Conservation (phyloP, 2,888 invertebrate genomes). For the Rhaphigaster nebulosa region DNA sequence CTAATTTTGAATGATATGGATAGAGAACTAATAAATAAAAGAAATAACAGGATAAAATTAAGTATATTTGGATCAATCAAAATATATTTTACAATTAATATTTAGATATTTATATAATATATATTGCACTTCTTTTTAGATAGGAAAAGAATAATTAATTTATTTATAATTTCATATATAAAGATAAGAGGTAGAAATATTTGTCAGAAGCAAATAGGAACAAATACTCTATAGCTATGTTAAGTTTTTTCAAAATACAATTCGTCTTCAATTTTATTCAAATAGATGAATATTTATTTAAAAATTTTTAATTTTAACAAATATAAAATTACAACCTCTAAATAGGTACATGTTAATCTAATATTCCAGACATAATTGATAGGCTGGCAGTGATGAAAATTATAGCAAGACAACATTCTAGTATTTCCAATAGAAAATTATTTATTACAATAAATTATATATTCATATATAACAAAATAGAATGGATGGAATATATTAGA, state of each 20-base stretch:
- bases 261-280: conserved; percentile 3
- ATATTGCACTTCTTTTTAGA: conserved; percentile 18
- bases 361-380: conserved; percentile 32
- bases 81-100: conserved; percentile 38
- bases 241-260: neutral
- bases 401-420: neutral
- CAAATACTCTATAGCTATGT: neutral
- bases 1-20: neutral
- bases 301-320: neutral
- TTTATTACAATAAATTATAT: conserved; percentile 5
- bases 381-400: conserved; percentile 43
- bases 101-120: conserved; percentile 31
- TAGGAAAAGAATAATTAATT: conserved; percentile 18
- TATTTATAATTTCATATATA: neutral
- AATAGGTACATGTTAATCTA: neutral
- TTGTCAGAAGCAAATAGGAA: conserved; percentile 34
- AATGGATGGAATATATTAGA: conserved; percentile 41
- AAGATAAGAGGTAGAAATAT: conserved; percentile 42
- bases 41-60: neutral
- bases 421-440: neutral
- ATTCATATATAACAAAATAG: conserved; percentile 24
- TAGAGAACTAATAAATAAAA: neutral
- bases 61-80: neutral
- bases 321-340: conserved; percentile 1
- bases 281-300: neutral